Evolutionary conservation across 2,113 vertebrate species (phyloP).

Genomic region (Melanerpes aurifrons): DNA sequence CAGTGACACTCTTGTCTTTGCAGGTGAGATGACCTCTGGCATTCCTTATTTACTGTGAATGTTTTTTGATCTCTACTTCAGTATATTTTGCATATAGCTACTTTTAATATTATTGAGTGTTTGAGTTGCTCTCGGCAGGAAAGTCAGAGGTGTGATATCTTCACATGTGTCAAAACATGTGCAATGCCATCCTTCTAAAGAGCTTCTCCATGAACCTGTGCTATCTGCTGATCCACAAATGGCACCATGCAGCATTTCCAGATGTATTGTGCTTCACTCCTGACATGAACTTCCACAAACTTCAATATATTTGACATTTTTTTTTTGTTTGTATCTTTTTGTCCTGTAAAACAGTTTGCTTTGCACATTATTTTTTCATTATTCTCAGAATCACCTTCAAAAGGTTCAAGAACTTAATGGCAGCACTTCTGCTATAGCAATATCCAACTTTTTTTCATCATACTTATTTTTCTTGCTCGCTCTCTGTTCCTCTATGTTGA

Average conservation of each 20-base stretch:
- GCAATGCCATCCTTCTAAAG: background rate
- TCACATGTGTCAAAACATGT: background rate
- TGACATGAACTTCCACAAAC: constrained; percentile 33
- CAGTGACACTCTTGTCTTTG: background rate
- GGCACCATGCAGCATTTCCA: background rate
- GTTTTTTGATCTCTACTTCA: background rate
- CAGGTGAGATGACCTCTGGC: background rate
- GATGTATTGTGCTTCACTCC: background rate
- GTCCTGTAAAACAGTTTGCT: constrained; percentile 34
- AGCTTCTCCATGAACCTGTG: background rate
- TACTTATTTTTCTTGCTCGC: background rate
- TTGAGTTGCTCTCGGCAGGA: background rate
- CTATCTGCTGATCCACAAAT: background rate
- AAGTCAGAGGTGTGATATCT: background rate
- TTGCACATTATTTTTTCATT: constrained; percentile 36
- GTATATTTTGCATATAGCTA: background rate
- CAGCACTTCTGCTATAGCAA: background rate
- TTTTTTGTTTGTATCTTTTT: constrained; percentile 47
- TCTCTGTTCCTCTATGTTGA: background rate
- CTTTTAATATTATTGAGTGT: background rate
- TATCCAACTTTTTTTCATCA: background rate
- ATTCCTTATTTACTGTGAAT: background rate
- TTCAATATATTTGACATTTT: constrained; percentile 45
- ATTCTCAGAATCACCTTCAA: constrained; percentile 47
- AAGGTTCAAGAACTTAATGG: constrained; percentile 28